A percentile compares a stretch with the other conserved stretches of the same genome.
phyloP scores from a whole-genome alignment of 1,140 invertebrate species.

The Melipona quadrifasciata region DNA sequence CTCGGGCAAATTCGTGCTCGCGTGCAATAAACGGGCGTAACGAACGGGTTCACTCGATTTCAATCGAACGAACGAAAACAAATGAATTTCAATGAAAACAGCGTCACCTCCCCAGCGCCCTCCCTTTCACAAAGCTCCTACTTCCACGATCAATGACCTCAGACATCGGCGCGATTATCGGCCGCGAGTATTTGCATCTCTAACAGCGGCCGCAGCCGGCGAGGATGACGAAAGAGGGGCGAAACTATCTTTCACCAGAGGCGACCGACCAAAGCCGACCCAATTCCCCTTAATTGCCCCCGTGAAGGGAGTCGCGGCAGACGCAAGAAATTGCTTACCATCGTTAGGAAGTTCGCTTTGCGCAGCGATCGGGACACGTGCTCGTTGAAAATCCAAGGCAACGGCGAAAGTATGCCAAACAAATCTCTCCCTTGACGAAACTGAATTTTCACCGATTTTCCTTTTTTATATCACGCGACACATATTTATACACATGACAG shows the following conservation, averaged over 20 bases:
- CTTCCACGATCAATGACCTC: conserved; percentile 11
- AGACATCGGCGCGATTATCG: neutral
- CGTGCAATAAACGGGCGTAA: neutral
- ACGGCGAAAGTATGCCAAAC: neutral
- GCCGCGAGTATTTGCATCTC: neutral
- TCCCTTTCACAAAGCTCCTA: neutral
- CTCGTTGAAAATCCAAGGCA: neutral
- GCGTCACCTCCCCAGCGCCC: neutral
- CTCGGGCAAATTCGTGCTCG: no score
- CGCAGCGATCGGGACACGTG: neutral
- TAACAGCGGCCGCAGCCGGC: neutral
- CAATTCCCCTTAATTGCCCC: conserved; percentile 15
- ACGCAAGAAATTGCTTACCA: conserved; percentile 23
- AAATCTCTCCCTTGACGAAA: neutral
- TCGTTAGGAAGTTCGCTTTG: conserved; percentile 8
- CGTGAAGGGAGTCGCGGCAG: conserved; percentile 6
- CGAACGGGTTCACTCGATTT: neutral
- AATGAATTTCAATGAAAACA: neutral
- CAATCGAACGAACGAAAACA: neutral
- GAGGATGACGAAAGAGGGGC: neutral
- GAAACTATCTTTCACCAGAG: conserved; percentile 17
- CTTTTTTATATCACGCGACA: no score
- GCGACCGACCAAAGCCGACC: conserved; percentile 21
- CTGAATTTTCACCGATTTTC: no score
- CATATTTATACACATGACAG: no score